Conservation (phyloP, 1,140 invertebrate species). For the Himalopsyche phryganea region DNA sequence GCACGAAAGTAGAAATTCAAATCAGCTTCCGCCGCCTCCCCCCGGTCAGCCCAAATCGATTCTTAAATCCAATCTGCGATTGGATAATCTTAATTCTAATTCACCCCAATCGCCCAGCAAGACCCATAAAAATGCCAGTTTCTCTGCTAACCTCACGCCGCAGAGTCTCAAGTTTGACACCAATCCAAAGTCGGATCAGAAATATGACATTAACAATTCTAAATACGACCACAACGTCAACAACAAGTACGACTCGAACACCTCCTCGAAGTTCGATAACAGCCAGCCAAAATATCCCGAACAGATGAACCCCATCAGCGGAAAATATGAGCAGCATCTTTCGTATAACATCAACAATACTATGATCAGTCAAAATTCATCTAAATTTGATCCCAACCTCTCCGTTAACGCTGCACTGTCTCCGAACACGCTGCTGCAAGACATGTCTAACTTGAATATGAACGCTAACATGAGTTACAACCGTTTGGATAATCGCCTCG, state of each 20-base stretch:
- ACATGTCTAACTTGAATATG: constrained; percentile 25
- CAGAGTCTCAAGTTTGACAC: constrained; percentile 33
- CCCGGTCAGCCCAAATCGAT: constrained; percentile 48
- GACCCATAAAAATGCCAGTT: constrained; percentile 35
- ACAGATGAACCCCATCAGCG: constrained; percentile 9
- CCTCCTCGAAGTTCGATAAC: constrained; percentile 12
- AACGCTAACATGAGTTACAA: constrained; percentile 17
- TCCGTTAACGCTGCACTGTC: constrained; percentile 19
- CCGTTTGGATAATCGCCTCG: constrained; percentile 11
- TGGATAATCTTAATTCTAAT: constrained; percentile 57
- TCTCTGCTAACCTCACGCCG: constrained; percentile 30
- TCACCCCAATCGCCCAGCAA: constrained; percentile 40
- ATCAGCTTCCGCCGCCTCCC: constrained; percentile 36
- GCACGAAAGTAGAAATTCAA: constrained; percentile 23
- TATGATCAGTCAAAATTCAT: constrained; percentile 11
- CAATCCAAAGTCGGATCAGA: constrained; percentile 24
- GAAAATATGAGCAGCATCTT: constrained; percentile 30
- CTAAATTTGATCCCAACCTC: constrained; percentile 21
- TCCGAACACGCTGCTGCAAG: constrained; percentile 22
- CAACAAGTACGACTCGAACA: constrained; percentile 26
- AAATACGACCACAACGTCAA: constrained; percentile 31
- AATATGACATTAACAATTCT: constrained; percentile 10
- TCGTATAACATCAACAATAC: constrained; percentile 22
- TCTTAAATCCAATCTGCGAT: constrained; percentile 47
- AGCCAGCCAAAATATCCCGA: constrained; percentile 23